Conservation (phyloP, 1,140 invertebrate species). For the Maconellicoccus hirsutus region DNA sequence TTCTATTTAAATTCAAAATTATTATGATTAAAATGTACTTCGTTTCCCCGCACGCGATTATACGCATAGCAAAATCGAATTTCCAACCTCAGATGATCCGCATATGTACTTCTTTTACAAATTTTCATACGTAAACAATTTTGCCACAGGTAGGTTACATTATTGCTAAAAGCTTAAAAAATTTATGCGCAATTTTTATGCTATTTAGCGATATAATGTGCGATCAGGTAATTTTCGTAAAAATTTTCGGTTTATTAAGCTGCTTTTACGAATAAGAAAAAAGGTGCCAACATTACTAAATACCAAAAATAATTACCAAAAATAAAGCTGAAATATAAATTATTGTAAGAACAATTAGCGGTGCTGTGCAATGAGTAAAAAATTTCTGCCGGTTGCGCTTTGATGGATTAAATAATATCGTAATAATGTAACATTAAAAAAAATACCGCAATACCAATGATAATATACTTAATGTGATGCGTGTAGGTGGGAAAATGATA, state of each 20-base stretch:
- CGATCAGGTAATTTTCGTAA: constrained; percentile 16
- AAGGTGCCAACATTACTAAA: constrained; percentile 21
- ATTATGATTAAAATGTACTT: not conserved
- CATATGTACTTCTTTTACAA: too few species aligned
- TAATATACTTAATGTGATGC: constrained; percentile 7
- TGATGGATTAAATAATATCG: not conserved
- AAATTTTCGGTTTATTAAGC: constrained; percentile 6
- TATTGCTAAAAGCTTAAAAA: constrained; percentile 12
- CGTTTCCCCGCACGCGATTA: too few species aligned
- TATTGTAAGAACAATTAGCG: constrained; percentile 14
- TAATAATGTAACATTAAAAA: not conserved
- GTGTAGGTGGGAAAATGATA: not conserved
- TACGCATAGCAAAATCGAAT: too few species aligned
- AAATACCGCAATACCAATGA: not conserved
- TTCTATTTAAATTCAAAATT: not conserved
- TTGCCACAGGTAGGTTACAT: too few species aligned
- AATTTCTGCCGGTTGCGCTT: not conserved
- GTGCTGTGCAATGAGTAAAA: constrained; percentile 14
- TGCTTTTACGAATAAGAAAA: constrained; percentile 19
- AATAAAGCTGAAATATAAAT: constrained; percentile 22
- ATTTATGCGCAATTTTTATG: constrained; percentile 20
- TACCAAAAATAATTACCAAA: constrained; percentile 10
- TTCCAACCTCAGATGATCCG: too few species aligned
- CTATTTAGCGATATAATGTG: constrained; percentile 14
- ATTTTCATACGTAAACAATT: too few species aligned